These are phyloP conservation scores for Stenopsyche tienmushanensis DNA, from an alignment of 1,140 invertebrate genomes.

Conservation along the genomic window DNA sequence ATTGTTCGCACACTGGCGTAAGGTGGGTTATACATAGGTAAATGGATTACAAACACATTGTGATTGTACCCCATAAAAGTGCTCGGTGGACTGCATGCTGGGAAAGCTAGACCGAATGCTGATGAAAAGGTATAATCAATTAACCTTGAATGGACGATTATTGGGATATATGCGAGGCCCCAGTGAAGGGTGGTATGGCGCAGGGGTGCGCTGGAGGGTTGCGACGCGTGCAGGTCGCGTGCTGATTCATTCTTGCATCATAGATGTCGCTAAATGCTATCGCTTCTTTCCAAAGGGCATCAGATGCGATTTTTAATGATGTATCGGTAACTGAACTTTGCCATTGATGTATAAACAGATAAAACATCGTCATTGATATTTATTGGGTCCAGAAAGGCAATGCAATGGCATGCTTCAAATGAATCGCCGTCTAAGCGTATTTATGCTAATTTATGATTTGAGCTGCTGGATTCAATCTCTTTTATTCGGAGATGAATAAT, in stretches of 20 bases:
- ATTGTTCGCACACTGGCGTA: not conserved
- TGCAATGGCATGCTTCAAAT: too few relatives aligned
- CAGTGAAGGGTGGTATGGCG: not conserved
- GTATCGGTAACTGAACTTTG: too few relatives aligned
- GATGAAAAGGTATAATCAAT: slow-evolving; percentile 43
- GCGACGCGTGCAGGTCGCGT: slow-evolving; percentile 32
- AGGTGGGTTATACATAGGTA: not conserved
- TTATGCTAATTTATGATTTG: too few relatives aligned
- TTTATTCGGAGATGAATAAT: too few relatives aligned
- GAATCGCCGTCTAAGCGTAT: too few relatives aligned
- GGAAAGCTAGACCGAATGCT: slow-evolving; percentile 34
- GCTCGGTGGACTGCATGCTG: slow-evolving; percentile 31
- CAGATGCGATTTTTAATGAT: slow-evolving; percentile 29
- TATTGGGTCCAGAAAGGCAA: too few relatives aligned
- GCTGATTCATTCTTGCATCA: slow-evolving; percentile 9
- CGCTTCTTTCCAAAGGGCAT: slow-evolving; percentile 5
- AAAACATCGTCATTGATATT: too few relatives aligned
- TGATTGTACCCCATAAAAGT: not conserved
- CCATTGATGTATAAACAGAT: too few relatives aligned
- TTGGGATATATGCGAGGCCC: slow-evolving; percentile 38
- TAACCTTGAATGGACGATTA: slow-evolving; percentile 43
- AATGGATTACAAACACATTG: slow-evolving; percentile 26
- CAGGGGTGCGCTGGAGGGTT: not conserved
- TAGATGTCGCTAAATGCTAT: slow-evolving; percentile 37
- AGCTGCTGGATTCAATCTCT: too few relatives aligned